These are phyloP conservation scores for Gopherus flavomarginatus DNA, from an alignment of 2,113 vertebrate species.

Conservation along the genomic window DNA sequence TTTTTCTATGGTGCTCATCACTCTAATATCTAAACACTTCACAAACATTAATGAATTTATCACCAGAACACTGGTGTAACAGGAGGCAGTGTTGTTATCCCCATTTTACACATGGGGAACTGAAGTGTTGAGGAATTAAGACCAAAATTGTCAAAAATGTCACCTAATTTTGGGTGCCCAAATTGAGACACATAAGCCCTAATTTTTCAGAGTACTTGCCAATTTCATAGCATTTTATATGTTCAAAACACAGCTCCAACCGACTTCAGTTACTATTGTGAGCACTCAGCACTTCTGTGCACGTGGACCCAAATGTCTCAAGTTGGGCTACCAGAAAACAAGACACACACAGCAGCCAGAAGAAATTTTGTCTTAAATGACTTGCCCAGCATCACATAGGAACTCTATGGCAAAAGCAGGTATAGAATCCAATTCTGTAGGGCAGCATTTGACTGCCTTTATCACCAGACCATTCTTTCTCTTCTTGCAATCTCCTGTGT, in stretches of 20 bases:
- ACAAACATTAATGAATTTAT: background rate
- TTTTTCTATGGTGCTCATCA: background rate
- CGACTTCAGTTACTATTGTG: background rate
- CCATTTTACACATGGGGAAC: background rate
- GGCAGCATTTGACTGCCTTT: background rate
- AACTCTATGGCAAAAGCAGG: background rate
- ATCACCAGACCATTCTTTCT: background rate
- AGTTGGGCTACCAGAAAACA: background rate
- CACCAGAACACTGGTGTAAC: background rate
- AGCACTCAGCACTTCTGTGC: background rate
- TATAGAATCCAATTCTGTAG: background rate
- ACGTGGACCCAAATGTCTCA: background rate
- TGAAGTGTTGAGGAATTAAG: background rate
- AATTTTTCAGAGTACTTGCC: background rate
- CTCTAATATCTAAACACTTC: background rate
- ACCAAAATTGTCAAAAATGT: background rate
- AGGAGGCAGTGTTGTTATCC: background rate
- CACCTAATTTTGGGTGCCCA: background rate
- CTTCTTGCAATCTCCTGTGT: background rate
- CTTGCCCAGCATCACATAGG: background rate
- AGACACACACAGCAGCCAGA: background rate
- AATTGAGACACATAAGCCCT: background rate
- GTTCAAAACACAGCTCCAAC: background rate
- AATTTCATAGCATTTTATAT: background rate
- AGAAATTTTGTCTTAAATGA: background rate